Evolutionary conservation across 2,113 vertebrate species (phyloP).

Genomic region (Pseudorectes ferrugineus): DNA sequence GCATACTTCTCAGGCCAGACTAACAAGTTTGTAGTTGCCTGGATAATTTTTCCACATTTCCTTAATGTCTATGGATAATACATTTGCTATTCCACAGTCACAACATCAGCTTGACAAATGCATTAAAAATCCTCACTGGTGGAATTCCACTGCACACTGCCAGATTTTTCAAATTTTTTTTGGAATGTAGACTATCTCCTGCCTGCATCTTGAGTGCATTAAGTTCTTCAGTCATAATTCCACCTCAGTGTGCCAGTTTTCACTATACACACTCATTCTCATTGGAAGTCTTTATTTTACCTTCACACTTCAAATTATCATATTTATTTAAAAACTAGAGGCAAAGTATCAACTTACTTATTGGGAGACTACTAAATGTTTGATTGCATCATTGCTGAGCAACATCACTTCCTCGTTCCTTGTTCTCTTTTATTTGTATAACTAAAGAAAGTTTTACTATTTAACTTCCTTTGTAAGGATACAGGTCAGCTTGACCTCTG

Average conservation of each 20-base stretch:
- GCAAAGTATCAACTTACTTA: not conserved
- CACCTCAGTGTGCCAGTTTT: not conserved
- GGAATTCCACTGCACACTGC: slow-evolving; percentile 3
- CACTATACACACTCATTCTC: not conserved
- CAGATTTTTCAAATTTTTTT: not conserved
- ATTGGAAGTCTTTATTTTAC: not conserved
- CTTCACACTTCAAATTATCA: not conserved
- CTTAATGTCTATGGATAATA: slow-evolving; percentile 10
- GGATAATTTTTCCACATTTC: slow-evolving; percentile 11
- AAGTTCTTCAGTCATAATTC: not conserved
- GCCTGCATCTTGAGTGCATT: not conserved
- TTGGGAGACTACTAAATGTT: not conserved
- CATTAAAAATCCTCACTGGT: slow-evolving; percentile 8
- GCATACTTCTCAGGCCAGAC: slow-evolving; percentile 4
- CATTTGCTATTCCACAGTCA: slow-evolving; percentile 19
- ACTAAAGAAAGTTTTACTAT: slow-evolving; percentile 7
- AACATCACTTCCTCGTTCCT: slow-evolving; percentile 27
- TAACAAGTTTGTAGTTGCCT: slow-evolving; percentile 25
- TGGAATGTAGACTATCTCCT: not conserved
- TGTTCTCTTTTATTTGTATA: slow-evolving; percentile 20
- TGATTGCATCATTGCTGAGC: not conserved
- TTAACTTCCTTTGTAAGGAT: slow-evolving; percentile 15
- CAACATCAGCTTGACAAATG: slow-evolving; percentile 30
- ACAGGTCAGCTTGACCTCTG: slow-evolving; percentile 14
- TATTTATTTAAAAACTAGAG: not conserved